These are phyloP conservation scores for Smutsia temminckii DNA, from an alignment of 2,797 vertebrate genomes.

Conservation along the genomic window DNA sequence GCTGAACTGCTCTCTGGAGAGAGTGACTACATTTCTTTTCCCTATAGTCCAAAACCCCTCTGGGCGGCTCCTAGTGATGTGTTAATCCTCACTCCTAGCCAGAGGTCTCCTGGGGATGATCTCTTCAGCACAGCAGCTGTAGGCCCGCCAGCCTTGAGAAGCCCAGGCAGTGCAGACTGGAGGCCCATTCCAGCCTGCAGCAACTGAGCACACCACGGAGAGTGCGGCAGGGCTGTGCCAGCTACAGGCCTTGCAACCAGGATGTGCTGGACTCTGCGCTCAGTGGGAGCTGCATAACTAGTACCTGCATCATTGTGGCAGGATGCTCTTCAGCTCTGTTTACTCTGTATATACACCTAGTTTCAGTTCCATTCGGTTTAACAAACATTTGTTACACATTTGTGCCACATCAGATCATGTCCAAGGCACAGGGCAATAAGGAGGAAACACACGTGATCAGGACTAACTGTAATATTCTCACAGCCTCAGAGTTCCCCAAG, in stretches of 20 bases:
- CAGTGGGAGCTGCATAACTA: background rate
- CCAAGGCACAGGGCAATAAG: background rate
- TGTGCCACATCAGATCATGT: background rate
- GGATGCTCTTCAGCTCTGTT: conserved; percentile 51
- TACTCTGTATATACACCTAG: conserved; percentile 49
- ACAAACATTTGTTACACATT: conserved; percentile 60
- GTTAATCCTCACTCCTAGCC: background rate
- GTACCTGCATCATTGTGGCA: background rate
- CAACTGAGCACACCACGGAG: background rate
- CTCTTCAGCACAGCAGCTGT: background rate
- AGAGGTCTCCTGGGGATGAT: background rate
- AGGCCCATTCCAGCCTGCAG: background rate
- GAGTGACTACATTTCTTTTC: conserved; percentile 16
- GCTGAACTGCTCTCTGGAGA: conserved; percentile 14
- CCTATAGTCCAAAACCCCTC: background rate
- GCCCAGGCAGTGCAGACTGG: background rate
- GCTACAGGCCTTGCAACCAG: background rate
- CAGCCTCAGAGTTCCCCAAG: background rate
- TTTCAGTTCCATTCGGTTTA: conserved; percentile 37
- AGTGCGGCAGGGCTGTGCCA: background rate
- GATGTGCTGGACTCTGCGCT: background rate
- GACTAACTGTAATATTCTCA: background rate
- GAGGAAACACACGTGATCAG: background rate
- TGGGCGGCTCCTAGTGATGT: background rate
- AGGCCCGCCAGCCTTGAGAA: background rate